Evolutionary conservation across 2,797 vertebrate species (phyloP), one percentile per base, ranked within the genome.

Genomic region (Acropternis orthonyx): DNA sequence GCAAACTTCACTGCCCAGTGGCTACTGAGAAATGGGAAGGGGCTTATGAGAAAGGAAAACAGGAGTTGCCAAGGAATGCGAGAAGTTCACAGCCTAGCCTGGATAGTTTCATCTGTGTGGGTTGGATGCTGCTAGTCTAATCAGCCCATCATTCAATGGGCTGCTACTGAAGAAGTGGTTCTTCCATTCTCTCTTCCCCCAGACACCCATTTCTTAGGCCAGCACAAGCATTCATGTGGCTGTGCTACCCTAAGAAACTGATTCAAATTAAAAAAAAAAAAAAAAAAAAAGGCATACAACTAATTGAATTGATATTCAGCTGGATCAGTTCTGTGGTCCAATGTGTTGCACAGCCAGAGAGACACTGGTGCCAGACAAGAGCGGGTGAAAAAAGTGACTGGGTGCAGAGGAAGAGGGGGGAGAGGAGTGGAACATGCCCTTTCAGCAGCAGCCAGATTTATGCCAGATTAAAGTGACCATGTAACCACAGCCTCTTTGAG

Each of bases 391-490:
- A 72, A 54, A 78, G 66, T 14, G 85, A 23, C 65, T 61, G 63
- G 90, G 89, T 84, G 90, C 88, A 68, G 72, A 51, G 81, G 51
- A 66, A 69, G 41, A 54, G 39, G 12, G n/a, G 54, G 58, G 77
- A 91, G 75, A 93, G 91, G 56, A 55, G 12, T 67, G 91, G 73
- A 91, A 32, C 88, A 74, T 28, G 65, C 78, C 69, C 80, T 94
- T 91, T 84, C 95, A 95, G 93, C 93, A 93, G 94, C 89, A 73
- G 93, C 90, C 94, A 94, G 88, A 92, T 78, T 93, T 75, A 88
- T 48, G 85, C 95, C 89, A 95, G 88, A 92, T 93, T 95, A 92
- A 96, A 97, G 95, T 86, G 88, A 88, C 93, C 41, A 1, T 93
- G 93, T 44, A 96, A 95, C 93, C 95, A 95, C 59, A 74, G 20